phyloP scores from a whole-genome alignment of 2,888 invertebrate species.

The Leptogaster cylindrica region DNA sequence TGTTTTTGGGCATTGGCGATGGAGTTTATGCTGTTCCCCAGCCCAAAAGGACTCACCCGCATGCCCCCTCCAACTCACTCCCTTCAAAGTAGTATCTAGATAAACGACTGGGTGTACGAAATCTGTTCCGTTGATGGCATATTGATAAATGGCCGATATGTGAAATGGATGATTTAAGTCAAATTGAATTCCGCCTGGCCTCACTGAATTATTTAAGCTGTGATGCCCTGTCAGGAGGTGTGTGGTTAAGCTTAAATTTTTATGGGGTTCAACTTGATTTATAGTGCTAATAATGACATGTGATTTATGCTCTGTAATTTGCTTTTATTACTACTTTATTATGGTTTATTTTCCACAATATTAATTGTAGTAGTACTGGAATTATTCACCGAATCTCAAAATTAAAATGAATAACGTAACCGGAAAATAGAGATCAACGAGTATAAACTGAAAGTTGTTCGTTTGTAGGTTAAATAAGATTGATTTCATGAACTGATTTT shows the following conservation, averaged over 20 bases:
- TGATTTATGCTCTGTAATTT: constrained; percentile 27
- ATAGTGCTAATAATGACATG: constrained; percentile 7
- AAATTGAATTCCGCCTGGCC: constrained; percentile 45
- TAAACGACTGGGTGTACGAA: constrained; percentile 47
- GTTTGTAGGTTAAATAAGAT: no score
- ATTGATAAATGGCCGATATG: constrained; percentile 46
- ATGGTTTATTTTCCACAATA: no score
- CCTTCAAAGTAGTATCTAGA: constrained; percentile 40
- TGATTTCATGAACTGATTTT: no score
- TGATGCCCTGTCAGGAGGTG: constrained; percentile 20
- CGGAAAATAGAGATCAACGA: no score
- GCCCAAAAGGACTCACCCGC: neutral
- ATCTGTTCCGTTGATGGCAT: constrained; percentile 47
- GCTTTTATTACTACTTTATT: constrained; percentile 32
- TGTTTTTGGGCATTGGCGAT: constrained; percentile 7
- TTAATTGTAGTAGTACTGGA: no score
- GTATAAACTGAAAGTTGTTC: no score
- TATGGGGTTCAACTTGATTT: constrained; percentile 9
- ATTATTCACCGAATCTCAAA: no score
- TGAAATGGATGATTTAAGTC: constrained; percentile 47
- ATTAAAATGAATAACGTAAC: no score
- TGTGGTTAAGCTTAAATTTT: constrained; percentile 34
- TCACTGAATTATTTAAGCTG: constrained; percentile 41
- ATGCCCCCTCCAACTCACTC: neutral
- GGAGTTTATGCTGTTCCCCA: constrained; percentile 4